Evolutionary conservation across 1,140 invertebrate genomes (phyloP), one percentile per base, ranked within the genome.

Genomic region (Cataglyphis hispanica): DNA sequence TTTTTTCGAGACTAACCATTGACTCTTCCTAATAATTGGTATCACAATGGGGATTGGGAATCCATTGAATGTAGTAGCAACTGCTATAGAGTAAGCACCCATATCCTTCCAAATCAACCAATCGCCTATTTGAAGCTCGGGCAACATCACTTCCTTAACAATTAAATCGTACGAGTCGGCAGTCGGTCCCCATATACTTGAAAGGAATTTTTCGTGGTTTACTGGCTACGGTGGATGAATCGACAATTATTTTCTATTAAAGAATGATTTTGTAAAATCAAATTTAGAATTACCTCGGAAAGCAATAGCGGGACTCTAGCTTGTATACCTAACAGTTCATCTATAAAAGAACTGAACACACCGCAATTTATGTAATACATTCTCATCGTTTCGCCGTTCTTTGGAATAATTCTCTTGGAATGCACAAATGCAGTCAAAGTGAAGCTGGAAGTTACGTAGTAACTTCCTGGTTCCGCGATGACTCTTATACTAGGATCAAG

Each of bases 331-430:
- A 94, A 77, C 11, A 94, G 66, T 58, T 94, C 93, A 1, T 94
- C 92, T 19, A 94, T 77, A 34, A 98, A 97, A 0, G 96, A 97
- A 22, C 97, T 97, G 92, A 97, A 97, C 16, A 97, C 96, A 3
- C 97, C 96, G 91, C 97, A 97, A 91, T 97, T 97, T 19, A 98
- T 92, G 87, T 97, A 97, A 91, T 97, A 97, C 96, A 97, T 96
- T 94, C 92, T 87, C 53, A 90, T 91, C 5, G 40, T 37, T 34
- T 58, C 64, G 13, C 87, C 84, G 0, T 93, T 92, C 22, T 93
- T 91, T 0, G 67, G 64, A 16, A 96, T 93, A 22, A 95, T 92
- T 72, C 96, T 96, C 90, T 96, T 96, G 2, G 96, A 96, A 87
- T 97, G 96, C 11, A 98, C 92, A 85, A 96, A 96, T 10, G 96